phyloP scores from a whole-genome alignment of 2,113 vertebrate species.

The Plecturocebus donacophilus region DNA sequence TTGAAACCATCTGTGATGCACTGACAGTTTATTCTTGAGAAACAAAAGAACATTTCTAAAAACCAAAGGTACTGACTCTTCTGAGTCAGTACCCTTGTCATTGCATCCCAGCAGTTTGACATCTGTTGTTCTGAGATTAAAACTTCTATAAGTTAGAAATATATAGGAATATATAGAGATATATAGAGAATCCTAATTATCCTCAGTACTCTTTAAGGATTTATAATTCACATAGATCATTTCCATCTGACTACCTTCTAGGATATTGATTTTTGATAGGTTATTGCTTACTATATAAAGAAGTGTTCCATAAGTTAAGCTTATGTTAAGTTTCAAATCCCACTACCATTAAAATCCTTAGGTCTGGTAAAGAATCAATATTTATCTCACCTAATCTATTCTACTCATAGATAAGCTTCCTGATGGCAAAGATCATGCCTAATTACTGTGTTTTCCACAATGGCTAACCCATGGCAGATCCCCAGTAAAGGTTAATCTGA shows the following conservation, averaged over 20 bases:
- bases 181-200: not conserved
- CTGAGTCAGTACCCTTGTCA: not conserved
- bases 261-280: not conserved
- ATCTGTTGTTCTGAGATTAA: not conserved
- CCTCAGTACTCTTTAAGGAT: not conserved
- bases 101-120: conserved; percentile 1
- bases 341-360: conserved; percentile 11
- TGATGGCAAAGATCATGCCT: not conserved
- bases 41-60: conserved; percentile 41
- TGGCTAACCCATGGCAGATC: not conserved
- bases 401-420: conserved; percentile 14
- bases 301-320: not conserved
- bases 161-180: not conserved
- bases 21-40: conserved; percentile 48
- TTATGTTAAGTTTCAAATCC: conserved; percentile 5
- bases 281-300: conserved; percentile 21
- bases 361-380: conserved; percentile 2
- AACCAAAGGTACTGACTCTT: not conserved
- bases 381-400: conserved; percentile 17
- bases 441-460: not conserved
- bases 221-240: not conserved
- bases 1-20: conserved; percentile 53
- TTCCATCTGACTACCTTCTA: conserved; percentile 12
- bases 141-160: conserved; percentile 30
- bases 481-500: not conserved